Base-by-base conservation (phyloP, 1,140 invertebrate genomes). In the Papilio helenus region DNA sequence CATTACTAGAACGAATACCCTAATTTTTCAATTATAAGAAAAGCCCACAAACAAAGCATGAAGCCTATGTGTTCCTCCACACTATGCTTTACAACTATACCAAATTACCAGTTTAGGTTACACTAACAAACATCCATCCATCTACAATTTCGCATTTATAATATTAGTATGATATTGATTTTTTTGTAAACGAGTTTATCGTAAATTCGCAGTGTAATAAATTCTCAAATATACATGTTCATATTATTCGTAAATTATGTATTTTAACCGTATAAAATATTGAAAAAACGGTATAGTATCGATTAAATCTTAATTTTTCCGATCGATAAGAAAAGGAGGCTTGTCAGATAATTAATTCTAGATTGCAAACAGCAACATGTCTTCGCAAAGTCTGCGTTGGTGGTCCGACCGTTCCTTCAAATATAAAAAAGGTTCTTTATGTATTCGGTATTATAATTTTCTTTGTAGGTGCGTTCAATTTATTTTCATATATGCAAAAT, bases 351-450 rank as follows among this genome's bases (percentile, higher is more conserved):
- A 55, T 55, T 55, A 55, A 55, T 55, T 55, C n/a, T 55, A 55
- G 51, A 55, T 55, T 8, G 51, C n/a, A 55, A 55, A 55, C 51
- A 55, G 51, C n/a, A 55, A 55, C 51, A 55, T 55, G 51, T 55
- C n/a, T 55, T 20, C 51, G 51, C 5, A 55, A 18, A 18, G 51
- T 18, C n/a, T 10, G 51, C 51, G 51, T 55, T 55, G 51, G 51
- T 55, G 51, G 51, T 55, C 51, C 51, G 18, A 18, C 49, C 9
- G 49, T 14, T n/a, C 18, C 3, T 51, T 18, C n/a, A 55, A 55
- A 55, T 46, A 46, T 55, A 55, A 55, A 55, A 49, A 55, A 55
- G 18, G 51, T 55, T 55, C 51, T 55, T 55, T 20, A 55, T 55
- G 51, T 55, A 55, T 55, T 20, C 51, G 0, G n/a, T 55, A 20